phyloP scores from a whole-genome alignment of 2,888 invertebrate species.

The Acronicta psi region DNA sequence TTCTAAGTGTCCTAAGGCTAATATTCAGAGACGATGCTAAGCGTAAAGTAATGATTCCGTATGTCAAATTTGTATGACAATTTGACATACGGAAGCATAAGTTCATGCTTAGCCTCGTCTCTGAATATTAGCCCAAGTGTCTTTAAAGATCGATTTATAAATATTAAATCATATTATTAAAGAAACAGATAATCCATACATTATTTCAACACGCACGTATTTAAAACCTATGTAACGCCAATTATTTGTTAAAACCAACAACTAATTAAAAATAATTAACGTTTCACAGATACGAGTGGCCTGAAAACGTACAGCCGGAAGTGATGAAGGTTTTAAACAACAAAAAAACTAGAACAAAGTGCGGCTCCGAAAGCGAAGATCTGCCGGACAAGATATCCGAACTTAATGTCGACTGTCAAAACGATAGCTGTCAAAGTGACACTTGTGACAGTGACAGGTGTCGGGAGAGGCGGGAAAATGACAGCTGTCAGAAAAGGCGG shows the following conservation, averaged over 20 bases:
- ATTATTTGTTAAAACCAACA: constrained; percentile 2
- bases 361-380: constrained; percentile 66
- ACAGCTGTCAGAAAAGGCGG: constrained; percentile 47
- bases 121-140: no score
- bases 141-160: no score
- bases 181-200: no score
- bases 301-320: constrained; percentile 84
- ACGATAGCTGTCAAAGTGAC: constrained; percentile 40
- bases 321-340: constrained; percentile 75
- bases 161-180: no score
- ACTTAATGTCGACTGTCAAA: constrained; percentile 36
- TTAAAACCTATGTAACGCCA: no score
- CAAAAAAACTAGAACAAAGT: constrained; percentile 64
- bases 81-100: no score
- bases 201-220: neutral
- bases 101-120: no score
- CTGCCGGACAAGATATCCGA: constrained; percentile 30
- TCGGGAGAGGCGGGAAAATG: constrained; percentile 53
- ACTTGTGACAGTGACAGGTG: constrained; percentile 49
- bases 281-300: constrained; percentile 93
- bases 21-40: no score
- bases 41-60: no score
- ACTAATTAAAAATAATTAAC: constrained; percentile 22
- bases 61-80: no score
- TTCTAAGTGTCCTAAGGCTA: no score